These are phyloP conservation scores for Drosophila lacicola DNA, from an alignment of 2,888 invertebrate genomes.

Conservation along the genomic window DNA sequence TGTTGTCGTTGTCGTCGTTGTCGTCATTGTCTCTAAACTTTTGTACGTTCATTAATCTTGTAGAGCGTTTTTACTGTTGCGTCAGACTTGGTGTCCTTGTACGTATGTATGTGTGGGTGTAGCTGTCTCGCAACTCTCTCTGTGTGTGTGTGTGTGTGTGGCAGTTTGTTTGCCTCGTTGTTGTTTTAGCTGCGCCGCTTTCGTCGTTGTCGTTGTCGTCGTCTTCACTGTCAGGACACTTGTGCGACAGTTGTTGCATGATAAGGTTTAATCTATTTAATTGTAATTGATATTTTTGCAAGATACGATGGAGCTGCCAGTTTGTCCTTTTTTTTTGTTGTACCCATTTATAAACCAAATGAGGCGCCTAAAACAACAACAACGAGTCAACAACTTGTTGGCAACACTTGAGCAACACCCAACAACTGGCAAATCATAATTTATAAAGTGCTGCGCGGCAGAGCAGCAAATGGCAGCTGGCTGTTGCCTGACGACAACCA, in stretches of 20 bases:
- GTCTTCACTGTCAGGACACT: slow-evolving; percentile 67
- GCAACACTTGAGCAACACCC: slow-evolving; percentile 58
- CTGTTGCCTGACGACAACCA: too few species aligned
- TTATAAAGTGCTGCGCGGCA: slow-evolving; percentile 67
- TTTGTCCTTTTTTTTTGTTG: slow-evolving; percentile 21
- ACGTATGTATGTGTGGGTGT: slow-evolving; percentile 6
- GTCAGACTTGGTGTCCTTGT: slow-evolving; percentile 24
- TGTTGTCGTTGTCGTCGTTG: slow-evolving; percentile 45
- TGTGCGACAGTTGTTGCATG: slow-evolving; percentile 81
- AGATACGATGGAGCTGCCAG: slow-evolving; percentile 60
- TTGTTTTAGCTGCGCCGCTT: slow-evolving; percentile 49
- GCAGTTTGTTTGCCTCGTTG: slow-evolving; percentile 49
- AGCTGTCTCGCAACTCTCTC: background rate
- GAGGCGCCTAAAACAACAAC: slow-evolving; percentile 60
- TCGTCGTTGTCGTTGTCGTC: slow-evolving; percentile 40
- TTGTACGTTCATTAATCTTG: slow-evolving; percentile 80
- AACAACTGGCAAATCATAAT: slow-evolving; percentile 70
- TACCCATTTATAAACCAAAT: slow-evolving; percentile 75
- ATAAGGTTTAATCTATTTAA: slow-evolving; percentile 80
- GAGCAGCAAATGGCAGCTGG: background rate
- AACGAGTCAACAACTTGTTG: slow-evolving; percentile 68
- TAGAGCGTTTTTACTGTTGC: slow-evolving; percentile 75
- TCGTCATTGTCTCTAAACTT: slow-evolving; percentile 80
- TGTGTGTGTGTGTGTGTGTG: slow-evolving; percentile 23
- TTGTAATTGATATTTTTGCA: slow-evolving; percentile 79